phyloP scores from a whole-genome alignment of 92 coral and sea anemone species.

The Heteractis magnifica region DNA sequence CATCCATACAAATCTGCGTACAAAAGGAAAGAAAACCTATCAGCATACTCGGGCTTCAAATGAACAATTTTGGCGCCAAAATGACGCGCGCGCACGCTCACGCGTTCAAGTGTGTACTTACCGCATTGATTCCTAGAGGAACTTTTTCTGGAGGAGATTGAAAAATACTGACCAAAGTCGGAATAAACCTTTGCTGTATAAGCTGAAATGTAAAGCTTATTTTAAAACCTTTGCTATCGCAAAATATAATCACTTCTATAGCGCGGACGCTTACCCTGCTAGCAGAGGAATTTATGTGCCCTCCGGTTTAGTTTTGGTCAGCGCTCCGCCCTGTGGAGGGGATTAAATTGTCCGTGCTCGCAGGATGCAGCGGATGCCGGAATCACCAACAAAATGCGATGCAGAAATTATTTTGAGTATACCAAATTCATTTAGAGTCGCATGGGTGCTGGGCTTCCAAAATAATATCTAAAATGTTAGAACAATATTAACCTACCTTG shows the following conservation, averaged over 20 bases:
- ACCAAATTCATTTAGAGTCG: no score
- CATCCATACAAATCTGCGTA: slow-evolving; percentile 79
- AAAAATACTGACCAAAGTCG: slow-evolving; percentile 89
- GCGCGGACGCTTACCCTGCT: no score
- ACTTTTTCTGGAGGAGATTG: slow-evolving; percentile 94
- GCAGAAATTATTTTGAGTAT: no score
- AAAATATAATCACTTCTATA: background rate
- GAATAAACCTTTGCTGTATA: slow-evolving; percentile 88
- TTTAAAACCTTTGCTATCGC: background rate
- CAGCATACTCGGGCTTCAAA: background rate
- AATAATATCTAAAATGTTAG: background rate
- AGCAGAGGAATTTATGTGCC: no score
- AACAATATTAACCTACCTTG: slow-evolving; percentile 52
- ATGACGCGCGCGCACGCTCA: background rate
- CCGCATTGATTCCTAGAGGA: slow-evolving; percentile 85
- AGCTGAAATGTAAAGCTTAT: slow-evolving; percentile 50
- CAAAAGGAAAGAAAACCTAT: background rate
- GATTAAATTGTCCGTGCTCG: no score
- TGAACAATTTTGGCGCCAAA: background rate
- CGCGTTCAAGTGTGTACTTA: slow-evolving; percentile 38
- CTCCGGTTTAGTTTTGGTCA: no score
- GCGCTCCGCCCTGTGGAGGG: no score
- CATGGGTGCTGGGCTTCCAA: no score
- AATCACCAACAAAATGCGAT: no score
- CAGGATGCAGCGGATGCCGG: no score